phyloP scores from a whole-genome alignment of 2,113 vertebrate species.

The Leiothrix lutea region DNA sequence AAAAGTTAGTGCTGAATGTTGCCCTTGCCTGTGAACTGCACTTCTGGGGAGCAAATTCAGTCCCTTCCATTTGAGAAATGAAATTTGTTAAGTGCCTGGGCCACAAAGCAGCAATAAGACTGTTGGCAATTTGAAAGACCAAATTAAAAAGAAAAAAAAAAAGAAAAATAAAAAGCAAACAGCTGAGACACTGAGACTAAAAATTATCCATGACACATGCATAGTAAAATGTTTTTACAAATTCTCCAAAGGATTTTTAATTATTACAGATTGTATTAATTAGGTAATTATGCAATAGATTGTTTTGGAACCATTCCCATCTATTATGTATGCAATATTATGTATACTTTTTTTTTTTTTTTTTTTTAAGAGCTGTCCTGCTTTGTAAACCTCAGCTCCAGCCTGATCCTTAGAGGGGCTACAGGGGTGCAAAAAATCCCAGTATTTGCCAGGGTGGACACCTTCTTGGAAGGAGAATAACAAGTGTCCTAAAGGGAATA shows the following conservation, averaged over 20 bases:
- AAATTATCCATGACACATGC: conserved; percentile 32
- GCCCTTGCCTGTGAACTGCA: not conserved
- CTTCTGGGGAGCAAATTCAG: not conserved
- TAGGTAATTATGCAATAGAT: conserved; percentile 67
- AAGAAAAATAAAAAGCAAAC: conserved; percentile 28
- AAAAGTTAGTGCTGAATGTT: not conserved
- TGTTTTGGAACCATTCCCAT: conserved; percentile 55
- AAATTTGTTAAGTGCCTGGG: conserved; percentile 57
- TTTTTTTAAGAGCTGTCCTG: not conserved
- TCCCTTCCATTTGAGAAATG: conserved; percentile 55
- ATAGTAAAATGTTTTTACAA: conserved; percentile 35
- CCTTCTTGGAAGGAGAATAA: not conserved
- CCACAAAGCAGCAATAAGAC: conserved; percentile 63
- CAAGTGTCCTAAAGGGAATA: not conserved
- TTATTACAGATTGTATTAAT: conserved; percentile 73
- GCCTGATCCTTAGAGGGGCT: not conserved
- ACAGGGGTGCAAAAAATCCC: not conserved
- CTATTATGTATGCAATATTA: conserved; percentile 45
- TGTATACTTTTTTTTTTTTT: not conserved
- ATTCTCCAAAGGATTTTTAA: conserved; percentile 71
- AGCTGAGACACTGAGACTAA: conserved; percentile 44
- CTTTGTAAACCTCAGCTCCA: not conserved
- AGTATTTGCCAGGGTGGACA: not conserved
- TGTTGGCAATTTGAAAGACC: conserved; percentile 52
- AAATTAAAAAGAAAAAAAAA: conserved; percentile 53